Conservation (phyloP, 2,113 vertebrate species). For the Lepisosteus osseus region DNA sequence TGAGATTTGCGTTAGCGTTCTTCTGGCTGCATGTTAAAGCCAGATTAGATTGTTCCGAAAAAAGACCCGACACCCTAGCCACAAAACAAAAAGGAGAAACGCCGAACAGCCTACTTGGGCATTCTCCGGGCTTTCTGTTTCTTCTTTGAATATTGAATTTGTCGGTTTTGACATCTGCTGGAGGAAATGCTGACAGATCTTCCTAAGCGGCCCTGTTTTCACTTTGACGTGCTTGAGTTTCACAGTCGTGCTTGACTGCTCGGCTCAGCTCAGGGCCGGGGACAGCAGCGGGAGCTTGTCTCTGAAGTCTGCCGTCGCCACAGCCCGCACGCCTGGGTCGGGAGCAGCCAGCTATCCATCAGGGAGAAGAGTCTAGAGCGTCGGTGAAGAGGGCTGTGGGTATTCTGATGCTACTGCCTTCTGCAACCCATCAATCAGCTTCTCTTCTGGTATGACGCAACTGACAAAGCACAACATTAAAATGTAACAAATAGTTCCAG, state of each 20-base stretch:
- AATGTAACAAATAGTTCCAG: conserved; percentile 57
- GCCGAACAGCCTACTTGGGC: conserved; percentile 31
- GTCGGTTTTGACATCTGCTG: conserved; percentile 48
- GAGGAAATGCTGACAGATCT: conserved; percentile 59
- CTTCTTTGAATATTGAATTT: conserved; percentile 49
- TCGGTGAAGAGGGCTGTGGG: conserved; percentile 34
- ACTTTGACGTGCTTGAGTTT: conserved; percentile 62
- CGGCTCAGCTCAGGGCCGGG: neutral
- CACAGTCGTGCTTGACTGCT: conserved; percentile 20
- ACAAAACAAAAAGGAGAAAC: neutral
- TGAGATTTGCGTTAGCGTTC: no score
- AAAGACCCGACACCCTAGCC: neutral
- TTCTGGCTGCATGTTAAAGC: no score
- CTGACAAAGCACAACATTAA: conserved; percentile 49
- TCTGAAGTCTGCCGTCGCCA: conserved; percentile 53
- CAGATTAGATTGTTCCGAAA: neutral
- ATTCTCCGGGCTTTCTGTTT: conserved; percentile 41
- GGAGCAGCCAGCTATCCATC: conserved; percentile 71
- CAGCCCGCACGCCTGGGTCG: conserved; percentile 64
- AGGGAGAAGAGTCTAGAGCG: conserved; percentile 43
- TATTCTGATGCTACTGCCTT: conserved; percentile 55
- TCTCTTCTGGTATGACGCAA: conserved; percentile 54
- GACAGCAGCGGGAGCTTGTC: conserved; percentile 7
- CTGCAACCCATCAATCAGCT: conserved; percentile 52
- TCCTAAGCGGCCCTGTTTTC: conserved; percentile 51